phyloP scores from a whole-genome alignment of 2,888 invertebrate species.

The Andrena haemorrhoa region DNA sequence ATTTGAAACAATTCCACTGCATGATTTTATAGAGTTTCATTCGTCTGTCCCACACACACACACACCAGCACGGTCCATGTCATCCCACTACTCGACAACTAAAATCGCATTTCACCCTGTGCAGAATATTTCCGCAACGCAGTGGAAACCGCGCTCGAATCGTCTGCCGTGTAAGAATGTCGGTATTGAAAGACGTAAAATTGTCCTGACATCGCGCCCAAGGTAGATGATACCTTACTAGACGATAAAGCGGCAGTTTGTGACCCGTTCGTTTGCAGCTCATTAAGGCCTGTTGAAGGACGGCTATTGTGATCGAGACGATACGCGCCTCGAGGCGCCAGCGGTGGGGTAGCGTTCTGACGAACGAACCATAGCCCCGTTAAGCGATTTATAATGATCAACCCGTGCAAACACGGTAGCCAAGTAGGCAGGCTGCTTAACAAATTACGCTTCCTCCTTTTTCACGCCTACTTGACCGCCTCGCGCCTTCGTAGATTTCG shows the following conservation, averaged over 20 bases:
- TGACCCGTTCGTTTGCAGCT: conserved; percentile 11
- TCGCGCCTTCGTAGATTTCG: conserved; percentile 8
- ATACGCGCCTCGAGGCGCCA: conserved; percentile 13
- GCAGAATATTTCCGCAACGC: neutral
- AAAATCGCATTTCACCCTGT: too few species aligned
- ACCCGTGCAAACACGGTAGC: conserved; percentile 49
- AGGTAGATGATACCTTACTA: conserved; percentile 3
- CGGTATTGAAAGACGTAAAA: too few species aligned
- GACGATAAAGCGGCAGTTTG: conserved; percentile 26
- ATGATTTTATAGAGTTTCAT: too few species aligned
- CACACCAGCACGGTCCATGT: too few species aligned
- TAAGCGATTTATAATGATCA: conserved; percentile 66
- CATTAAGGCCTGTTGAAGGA: conserved; percentile 25
- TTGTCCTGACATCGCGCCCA: neutral
- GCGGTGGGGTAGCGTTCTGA: conserved; percentile 18
- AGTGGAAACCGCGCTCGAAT: too few species aligned
- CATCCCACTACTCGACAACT: too few species aligned
- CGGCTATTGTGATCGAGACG: conserved; percentile 14
- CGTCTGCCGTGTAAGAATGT: too few species aligned
- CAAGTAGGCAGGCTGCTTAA: conserved; percentile 44
- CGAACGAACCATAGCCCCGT: conserved; percentile 35
- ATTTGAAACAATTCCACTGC: too few species aligned
- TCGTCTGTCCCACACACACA: too few species aligned
- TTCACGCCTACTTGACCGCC: conserved; percentile 40
- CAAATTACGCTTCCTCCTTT: conserved; percentile 44